Evolutionary conservation across 2,113 vertebrate genomes (phyloP).

Genomic region (Nothobranchius kuhntae): DNA sequence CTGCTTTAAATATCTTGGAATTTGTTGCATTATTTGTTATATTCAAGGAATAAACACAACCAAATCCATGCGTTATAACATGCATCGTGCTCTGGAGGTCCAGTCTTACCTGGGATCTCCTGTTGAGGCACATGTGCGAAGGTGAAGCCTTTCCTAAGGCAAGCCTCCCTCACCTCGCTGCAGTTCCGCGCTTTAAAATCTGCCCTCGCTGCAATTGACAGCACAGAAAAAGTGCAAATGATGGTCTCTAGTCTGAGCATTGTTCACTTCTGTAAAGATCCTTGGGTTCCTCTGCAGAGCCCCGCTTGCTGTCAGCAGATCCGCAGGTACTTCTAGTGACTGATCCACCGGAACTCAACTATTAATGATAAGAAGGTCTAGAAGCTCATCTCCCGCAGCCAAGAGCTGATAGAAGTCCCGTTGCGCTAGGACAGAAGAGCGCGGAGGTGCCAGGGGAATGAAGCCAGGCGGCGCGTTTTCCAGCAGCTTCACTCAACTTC

Average conservation of each 20-base stretch:
- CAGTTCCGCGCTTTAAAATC: slow-evolving; percentile 88
- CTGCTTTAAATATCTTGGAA: neutral
- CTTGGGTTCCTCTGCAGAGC: slow-evolving; percentile 43
- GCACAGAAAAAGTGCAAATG: slow-evolving; percentile 78
- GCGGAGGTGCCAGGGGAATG: slow-evolving; percentile 67
- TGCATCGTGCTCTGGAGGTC: neutral
- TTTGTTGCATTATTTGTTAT: no score
- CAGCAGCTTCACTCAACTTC: slow-evolving; percentile 62
- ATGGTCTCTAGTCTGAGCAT: slow-evolving; percentile 75
- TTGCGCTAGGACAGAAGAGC: slow-evolving; percentile 20
- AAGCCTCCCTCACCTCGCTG: slow-evolving; percentile 88
- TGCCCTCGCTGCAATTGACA: slow-evolving; percentile 75
- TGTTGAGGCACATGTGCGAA: slow-evolving; percentile 86
- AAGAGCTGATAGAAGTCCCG: slow-evolving; percentile 35
- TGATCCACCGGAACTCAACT: slow-evolving; percentile 46
- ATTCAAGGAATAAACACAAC: no score
- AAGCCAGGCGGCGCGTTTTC: slow-evolving; percentile 59
- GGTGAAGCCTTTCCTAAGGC: slow-evolving; percentile 87
- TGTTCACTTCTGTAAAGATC: slow-evolving; percentile 57
- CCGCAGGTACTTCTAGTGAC: slow-evolving; percentile 59
- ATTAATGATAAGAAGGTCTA: slow-evolving; percentile 16
- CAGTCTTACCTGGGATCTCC: slow-evolving; percentile 90
- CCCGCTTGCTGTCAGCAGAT: slow-evolving; percentile 36
- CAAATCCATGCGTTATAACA: no score
- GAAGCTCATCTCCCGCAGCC: slow-evolving; percentile 42